Percentiles rank a stretch among this genome's conserved stretches.
These are phyloP conservation scores for Heliconius hewitsoni DNA, from an alignment of 1,140 invertebrate genomes.

Conservation along the genomic window DNA sequence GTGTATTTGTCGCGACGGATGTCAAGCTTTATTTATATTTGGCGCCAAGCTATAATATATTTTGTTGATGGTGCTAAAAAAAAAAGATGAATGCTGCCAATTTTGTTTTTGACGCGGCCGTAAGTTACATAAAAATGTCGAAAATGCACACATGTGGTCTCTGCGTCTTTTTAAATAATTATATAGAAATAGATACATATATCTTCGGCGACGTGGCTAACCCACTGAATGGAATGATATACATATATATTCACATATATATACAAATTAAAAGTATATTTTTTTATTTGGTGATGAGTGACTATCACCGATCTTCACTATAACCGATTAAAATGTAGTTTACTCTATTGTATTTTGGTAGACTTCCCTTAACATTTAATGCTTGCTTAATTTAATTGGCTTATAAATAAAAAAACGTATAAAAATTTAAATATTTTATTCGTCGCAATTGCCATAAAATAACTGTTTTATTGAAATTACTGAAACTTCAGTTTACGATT, in stretches of 20 bases:
- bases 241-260: too few species aligned
- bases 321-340: too few species aligned
- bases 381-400: too few species aligned
- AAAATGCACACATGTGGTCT: not conserved
- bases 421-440: too few species aligned
- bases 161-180: not conserved
- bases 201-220: not conserved
- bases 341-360: not conserved
- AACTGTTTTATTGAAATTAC: too few species aligned
- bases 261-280: too few species aligned
- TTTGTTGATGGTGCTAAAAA: slow-evolving; percentile 47
- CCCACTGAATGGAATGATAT: too few species aligned
- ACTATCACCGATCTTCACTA: too few species aligned
- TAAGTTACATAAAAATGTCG: slow-evolving; percentile 33
- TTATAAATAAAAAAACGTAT: too few species aligned
- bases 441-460: too few species aligned
- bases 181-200: not conserved
- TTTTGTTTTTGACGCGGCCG: slow-evolving; percentile 47
- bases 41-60: slow-evolving; percentile 70
- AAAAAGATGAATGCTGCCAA: slow-evolving; percentile 55
- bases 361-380: not conserved
- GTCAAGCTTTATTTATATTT: slow-evolving; percentile 69
- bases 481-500: too few species aligned
- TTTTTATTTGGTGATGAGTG: too few species aligned
- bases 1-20: slow-evolving; percentile 41